Evolutionary conservation across 2,797 vertebrate genomes (phyloP), one percentile per base, ranked within the genome.

Genomic region (Natrix natrix): DNA sequence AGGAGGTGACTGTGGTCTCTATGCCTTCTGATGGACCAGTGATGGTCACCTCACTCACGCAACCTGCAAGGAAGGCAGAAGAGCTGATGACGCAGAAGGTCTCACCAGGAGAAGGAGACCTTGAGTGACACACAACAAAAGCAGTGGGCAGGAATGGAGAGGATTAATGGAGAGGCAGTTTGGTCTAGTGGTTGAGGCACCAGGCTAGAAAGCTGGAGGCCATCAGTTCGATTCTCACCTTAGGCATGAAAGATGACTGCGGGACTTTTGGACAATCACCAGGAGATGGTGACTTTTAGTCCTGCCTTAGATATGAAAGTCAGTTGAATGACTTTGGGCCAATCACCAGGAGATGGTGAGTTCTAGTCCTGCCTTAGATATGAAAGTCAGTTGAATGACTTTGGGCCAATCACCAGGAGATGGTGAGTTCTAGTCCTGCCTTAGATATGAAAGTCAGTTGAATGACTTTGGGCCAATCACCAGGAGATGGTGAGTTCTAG

Each of bases 1-100:
- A 48, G 20, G 1, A 24, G 37, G 1, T 12, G 17, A 0, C 0
- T 1, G 5, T 0, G 4, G 0, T 8, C 37, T 83, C 74, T 11
- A 0, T 24, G 20, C 4, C 20, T 11, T 83, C 20, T 11, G 0
- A 0, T 48, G 4, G 0, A 48, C 37, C 74, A 37, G 4, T 24
- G 74, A 83, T 12, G 8, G 0, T 12, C 4, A 83, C 20, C 1
- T 4, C 0, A 0, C 3, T 22, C 20, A 83, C 74, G 8, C 74
- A 83, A 48, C 74, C 74, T 83, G 74, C 20, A 83, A 24, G 8
- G 10, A 24, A 1, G 10, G 74, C 10, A 5, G 43, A 83, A 83
- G 17, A 48, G 20, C 0, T 22, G 20, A 83, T 83, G 37, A 48
- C 11, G 8, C 37, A 22, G 74, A 43, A 83, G 74, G 74, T 22